Percentiles rank a stretch among this genome's conserved stretches.
phyloP scores from a whole-genome alignment of 2,113 vertebrate genomes.

The Brienomyrus longianalis region DNA sequence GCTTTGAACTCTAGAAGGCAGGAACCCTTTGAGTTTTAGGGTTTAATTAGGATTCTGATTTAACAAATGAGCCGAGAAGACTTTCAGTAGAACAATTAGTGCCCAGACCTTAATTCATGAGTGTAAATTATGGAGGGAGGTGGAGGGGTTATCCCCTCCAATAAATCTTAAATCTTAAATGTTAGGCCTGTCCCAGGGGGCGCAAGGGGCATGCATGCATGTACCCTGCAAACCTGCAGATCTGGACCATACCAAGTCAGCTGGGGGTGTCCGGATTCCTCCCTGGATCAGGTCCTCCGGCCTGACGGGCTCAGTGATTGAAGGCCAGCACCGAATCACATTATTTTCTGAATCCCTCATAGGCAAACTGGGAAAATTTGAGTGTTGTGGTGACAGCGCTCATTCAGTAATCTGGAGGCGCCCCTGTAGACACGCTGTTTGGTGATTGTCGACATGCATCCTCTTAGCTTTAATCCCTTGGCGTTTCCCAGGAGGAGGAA shows the following conservation, averaged over 20 bases:
- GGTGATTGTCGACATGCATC: neutral
- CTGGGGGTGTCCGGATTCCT: neutral
- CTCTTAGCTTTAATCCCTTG: neutral
- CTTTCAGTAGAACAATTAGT: neutral
- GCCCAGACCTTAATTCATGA: neutral
- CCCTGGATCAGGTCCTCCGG: neutral
- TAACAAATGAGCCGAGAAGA: neutral
- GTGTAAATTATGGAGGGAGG: too few species aligned
- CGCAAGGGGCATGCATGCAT: neutral
- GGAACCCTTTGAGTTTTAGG: neutral
- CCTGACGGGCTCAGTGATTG: neutral
- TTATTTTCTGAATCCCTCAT: neutral
- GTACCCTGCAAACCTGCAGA: neutral
- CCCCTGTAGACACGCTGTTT: neutral
- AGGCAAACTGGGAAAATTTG: neutral
- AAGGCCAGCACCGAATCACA: neutral
- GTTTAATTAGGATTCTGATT: neutral
- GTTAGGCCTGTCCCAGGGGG: neutral
- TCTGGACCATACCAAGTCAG: neutral
- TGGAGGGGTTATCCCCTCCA: too few species aligned
- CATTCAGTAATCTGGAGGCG: neutral
- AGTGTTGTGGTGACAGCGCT: neutral
- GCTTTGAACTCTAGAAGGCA: neutral
- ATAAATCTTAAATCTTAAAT: too few species aligned
- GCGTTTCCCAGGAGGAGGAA: slow-evolving; percentile 76